Percentiles rank a stretch among this genome's conserved stretches.
Evolutionary conservation across 2,113 vertebrate species (phyloP).

Genomic region (Heteronetta atricapilla): DNA sequence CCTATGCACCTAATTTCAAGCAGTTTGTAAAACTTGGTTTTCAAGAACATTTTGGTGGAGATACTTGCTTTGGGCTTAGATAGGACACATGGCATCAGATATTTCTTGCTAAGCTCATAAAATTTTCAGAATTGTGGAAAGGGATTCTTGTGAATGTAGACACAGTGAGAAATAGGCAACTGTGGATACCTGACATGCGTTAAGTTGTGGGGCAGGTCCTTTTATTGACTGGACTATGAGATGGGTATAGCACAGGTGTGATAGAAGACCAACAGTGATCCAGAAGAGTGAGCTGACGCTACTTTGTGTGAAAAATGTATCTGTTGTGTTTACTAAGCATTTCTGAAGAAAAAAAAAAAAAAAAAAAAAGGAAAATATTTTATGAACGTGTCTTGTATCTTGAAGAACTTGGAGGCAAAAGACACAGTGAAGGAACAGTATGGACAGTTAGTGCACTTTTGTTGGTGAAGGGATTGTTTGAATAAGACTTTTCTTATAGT

Average conservation of each 20-base stretch:
- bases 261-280: background rate
- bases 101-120: background rate
- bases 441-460: background rate
- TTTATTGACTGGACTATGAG: background rate
- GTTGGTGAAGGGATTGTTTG: constrained; percentile 16
- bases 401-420: background rate
- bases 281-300: background rate
- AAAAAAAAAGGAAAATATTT: background rate
- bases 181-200: background rate
- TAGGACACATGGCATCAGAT: too few relatives aligned
- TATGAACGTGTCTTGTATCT: background rate
- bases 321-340: background rate
- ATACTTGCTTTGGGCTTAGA: background rate
- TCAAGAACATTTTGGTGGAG: background rate
- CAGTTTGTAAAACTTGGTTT: background rate
- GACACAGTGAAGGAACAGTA: background rate
- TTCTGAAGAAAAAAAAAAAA: background rate
- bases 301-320: background rate
- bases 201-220: background rate
- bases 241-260: background rate
- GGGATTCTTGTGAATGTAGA: background rate
- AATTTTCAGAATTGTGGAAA: background rate
- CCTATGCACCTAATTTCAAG: background rate
- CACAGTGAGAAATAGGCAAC: background rate
- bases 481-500: background rate